Percentiles rank a stretch among this genome's conserved stretches.
These are phyloP conservation scores for Antedon mediterranea DNA, from an alignment of 53 echinoderm and acorn worm species.

Conservation along the genomic window DNA sequence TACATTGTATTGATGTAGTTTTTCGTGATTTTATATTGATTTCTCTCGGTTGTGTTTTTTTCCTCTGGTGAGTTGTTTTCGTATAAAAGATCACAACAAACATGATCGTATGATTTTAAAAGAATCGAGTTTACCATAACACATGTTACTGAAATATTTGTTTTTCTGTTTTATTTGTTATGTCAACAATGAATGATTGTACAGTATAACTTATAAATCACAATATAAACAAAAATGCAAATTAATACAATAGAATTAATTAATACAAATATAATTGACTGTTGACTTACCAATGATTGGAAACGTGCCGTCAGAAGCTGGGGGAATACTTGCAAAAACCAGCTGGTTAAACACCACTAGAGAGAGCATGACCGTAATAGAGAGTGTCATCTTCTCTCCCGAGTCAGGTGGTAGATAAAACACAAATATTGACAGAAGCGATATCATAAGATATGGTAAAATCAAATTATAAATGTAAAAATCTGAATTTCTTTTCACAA, in stretches of 20 bases:
- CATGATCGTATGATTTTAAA: too few species aligned
- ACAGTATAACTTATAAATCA: too few species aligned
- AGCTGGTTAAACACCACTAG: constrained; percentile 79
- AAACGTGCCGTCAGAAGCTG: constrained; percentile 64
- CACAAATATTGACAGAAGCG: constrained; percentile 50
- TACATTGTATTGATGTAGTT: too few species aligned
- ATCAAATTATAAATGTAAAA: constrained; percentile 81
- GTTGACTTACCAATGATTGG: constrained; percentile 70
- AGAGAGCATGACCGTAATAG: constrained; percentile 82
- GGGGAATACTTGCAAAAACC: constrained; percentile 59
- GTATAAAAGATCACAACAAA: too few species aligned
- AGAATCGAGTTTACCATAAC: too few species aligned
- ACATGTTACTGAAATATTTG: too few species aligned
- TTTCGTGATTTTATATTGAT: too few species aligned
- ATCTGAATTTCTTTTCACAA: constrained; percentile 44
- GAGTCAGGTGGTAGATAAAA: constrained; percentile 80
- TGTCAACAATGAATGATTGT: not conserved
- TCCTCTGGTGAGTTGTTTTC: too few species aligned
- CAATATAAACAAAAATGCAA: too few species aligned
- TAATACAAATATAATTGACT: too few species aligned
- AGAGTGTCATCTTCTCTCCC: constrained; percentile 74
- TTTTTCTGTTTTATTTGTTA: not conserved
- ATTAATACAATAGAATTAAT: too few species aligned
- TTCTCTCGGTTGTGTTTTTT: too few species aligned
- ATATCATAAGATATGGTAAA: constrained; percentile 56